These are phyloP conservation scores for Caenorhabditis doughertyi DNA, from an alignment of 2,888 invertebrate genomes.

Conservation along the genomic window DNA sequence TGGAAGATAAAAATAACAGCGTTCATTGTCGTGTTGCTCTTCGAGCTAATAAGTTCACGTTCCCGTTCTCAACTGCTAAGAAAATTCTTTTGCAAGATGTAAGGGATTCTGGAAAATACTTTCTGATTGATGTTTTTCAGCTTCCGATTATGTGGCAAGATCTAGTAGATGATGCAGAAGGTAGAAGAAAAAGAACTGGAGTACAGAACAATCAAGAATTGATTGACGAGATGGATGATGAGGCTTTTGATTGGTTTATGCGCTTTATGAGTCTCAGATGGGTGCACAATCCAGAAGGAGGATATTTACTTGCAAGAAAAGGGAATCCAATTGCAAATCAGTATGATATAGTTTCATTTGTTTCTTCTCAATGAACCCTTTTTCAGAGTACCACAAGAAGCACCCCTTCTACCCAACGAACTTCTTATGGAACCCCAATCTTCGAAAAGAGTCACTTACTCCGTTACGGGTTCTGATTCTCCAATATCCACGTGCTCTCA, in stretches of 20 bases:
- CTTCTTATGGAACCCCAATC: not conserved
- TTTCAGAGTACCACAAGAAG: slow-evolving; percentile 67
- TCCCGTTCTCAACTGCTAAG: slow-evolving; percentile 37
- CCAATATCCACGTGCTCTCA: not conserved
- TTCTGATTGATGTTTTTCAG: slow-evolving; percentile 5
- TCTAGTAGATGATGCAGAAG: not conserved
- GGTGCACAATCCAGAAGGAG: not conserved
- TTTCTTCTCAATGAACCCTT: slow-evolving; percentile 62
- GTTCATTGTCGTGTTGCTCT: slow-evolving; percentile 29
- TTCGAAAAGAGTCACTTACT: not conserved
- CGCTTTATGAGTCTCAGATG: slow-evolving; percentile 20
- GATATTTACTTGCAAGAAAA: slow-evolving; percentile 10
- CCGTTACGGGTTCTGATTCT: not conserved
- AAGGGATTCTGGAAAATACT: not conserved
- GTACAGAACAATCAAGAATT: slow-evolving; percentile 7
- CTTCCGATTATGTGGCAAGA: slow-evolving; percentile 32
- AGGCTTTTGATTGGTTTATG: slow-evolving; percentile 49
- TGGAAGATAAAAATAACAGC: not conserved
- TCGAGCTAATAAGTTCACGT: slow-evolving; percentile 37
- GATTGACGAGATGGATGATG: slow-evolving; percentile 50
- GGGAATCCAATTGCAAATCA: not conserved
- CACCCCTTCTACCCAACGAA: slow-evolving; percentile 71
- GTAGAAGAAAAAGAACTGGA: not conserved
- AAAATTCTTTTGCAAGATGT: slow-evolving; percentile 44
- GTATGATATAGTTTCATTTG: too few relatives aligned